Evolutionary conservation across 2,888 invertebrate species (phyloP).

Genomic region (Catocala fraxini): DNA sequence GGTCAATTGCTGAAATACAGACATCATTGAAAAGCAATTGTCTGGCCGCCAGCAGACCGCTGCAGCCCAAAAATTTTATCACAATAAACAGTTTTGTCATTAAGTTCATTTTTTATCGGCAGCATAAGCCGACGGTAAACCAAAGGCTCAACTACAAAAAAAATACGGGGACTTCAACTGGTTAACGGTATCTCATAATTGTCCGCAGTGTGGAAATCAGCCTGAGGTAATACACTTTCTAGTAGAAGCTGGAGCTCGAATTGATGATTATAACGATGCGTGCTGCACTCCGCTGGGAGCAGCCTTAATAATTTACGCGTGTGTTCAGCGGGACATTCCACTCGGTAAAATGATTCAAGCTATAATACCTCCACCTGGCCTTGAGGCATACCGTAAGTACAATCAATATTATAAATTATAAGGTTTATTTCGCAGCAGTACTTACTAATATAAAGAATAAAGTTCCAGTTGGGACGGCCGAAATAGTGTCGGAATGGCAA

Average conservation of each 20-base stretch:
- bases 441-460: not conserved
- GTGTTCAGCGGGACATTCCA: constrained; percentile 60
- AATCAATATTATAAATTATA: not conserved
- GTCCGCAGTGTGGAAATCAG: constrained; percentile 70
- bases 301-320: constrained; percentile 73
- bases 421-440: too few relatives aligned
- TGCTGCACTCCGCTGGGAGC: constrained; percentile 84
- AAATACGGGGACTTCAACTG: not conserved
- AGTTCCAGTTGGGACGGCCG: constrained; percentile 38
- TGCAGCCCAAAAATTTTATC: too few relatives aligned
- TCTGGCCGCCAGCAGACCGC: too few relatives aligned
- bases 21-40: too few relatives aligned
- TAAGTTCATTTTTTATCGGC: too few relatives aligned
- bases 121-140: too few relatives aligned
- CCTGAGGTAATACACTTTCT: constrained; percentile 72
- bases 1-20: too few relatives aligned
- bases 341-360: constrained; percentile 59
- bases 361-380: constrained; percentile 52
- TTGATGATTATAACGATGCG: constrained; percentile 85
- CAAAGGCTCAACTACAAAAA: too few relatives aligned
- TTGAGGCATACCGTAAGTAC: not conserved
- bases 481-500: constrained; percentile 67
- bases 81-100: too few relatives aligned
- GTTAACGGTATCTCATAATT: not conserved
- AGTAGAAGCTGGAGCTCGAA: constrained; percentile 81